Percentiles rank a stretch among this genome's conserved stretches.
Evolutionary conservation across 2,888 invertebrate genomes (phyloP).

Genomic region (Carcina quercana): DNA sequence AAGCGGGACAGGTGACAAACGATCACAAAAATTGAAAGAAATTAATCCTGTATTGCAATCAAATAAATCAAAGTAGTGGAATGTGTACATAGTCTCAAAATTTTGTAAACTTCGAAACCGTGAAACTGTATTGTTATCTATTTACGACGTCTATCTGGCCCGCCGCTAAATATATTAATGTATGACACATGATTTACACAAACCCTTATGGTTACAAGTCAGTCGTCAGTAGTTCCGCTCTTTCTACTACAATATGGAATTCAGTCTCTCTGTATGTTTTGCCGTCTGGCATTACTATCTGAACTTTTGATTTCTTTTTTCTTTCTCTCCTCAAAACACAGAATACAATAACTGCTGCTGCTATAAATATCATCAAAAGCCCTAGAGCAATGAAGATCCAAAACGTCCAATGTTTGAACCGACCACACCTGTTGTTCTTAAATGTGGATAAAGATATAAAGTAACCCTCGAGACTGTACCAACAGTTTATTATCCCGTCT

Average conservation of each 20-base stretch:
- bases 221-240: slow-evolving; percentile 86
- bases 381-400: slow-evolving; percentile 67
- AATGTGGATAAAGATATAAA: slow-evolving; percentile 54
- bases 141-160: no score
- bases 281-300: slow-evolving; percentile 86
- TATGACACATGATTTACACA: slow-evolving; percentile 15
- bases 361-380: slow-evolving; percentile 55
- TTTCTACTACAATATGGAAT: slow-evolving; percentile 89
- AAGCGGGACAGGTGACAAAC: no score
- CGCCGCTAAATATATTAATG: no score
- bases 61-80: no score
- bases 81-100: no score
- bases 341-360: slow-evolving; percentile 61
- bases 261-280: slow-evolving; percentile 90
- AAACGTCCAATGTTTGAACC: slow-evolving; percentile 57
- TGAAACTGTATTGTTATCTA: no score
- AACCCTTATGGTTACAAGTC: slow-evolving; percentile 71
- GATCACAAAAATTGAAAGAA: no score
- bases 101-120: no score
- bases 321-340: slow-evolving; percentile 62
- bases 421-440: slow-evolving; percentile 53
- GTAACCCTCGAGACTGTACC: slow-evolving; percentile 54
- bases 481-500: slow-evolving; percentile 51
- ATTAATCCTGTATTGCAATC: no score
- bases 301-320: slow-evolving; percentile 75